phyloP scores from a whole-genome alignment of 2,113 vertebrate genomes.

The Ceuthmochares aereus region DNA sequence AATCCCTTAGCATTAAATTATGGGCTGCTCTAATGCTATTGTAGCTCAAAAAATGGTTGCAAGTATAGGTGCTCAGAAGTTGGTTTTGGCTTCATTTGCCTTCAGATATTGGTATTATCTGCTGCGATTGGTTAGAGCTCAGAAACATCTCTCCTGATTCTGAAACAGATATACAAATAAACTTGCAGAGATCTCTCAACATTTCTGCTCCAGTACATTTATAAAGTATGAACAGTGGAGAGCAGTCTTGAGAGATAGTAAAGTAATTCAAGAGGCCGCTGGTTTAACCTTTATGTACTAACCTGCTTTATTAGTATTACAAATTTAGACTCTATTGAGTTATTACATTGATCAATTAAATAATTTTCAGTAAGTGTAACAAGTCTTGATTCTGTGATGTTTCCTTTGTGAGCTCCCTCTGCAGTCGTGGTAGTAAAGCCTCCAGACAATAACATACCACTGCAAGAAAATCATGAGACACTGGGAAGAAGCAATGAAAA shows the following conservation, averaged over 20 bases:
- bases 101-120: background rate
- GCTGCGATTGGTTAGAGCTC: background rate
- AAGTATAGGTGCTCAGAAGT: background rate
- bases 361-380: background rate
- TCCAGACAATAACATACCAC: background rate
- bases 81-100: background rate
- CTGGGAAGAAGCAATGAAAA: background rate
- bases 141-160: background rate
- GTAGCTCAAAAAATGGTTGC: background rate
- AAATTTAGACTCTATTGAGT: background rate
- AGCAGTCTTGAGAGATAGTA: background rate
- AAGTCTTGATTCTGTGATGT: background rate
- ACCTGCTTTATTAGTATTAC: background rate
- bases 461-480: background rate
- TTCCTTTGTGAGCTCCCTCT: background rate
- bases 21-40: background rate
- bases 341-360: background rate
- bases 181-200: background rate
- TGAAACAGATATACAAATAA: background rate
- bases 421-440: background rate
- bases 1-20: background rate
- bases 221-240: background rate
- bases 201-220: background rate
- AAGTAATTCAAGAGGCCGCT: background rate
- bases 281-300: background rate